phyloP scores from a whole-genome alignment of 2,888 invertebrate species.

The Tuta absoluta region DNA sequence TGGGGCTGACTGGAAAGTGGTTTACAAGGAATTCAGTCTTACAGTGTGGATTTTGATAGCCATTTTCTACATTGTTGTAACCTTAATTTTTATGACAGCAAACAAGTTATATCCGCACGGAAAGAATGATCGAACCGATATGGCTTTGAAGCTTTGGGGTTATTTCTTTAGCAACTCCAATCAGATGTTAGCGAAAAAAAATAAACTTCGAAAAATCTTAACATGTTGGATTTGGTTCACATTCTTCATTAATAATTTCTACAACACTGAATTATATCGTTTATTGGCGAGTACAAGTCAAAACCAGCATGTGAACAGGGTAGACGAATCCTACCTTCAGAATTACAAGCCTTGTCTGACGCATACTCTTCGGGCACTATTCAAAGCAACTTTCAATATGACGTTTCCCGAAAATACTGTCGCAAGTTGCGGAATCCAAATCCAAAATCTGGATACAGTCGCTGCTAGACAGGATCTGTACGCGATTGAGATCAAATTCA shows the following conservation, averaged over 20 bases:
- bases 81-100: background rate
- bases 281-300: conserved; percentile 26
- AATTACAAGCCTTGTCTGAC: conserved; percentile 24
- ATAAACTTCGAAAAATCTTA: conserved; percentile 27
- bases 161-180: conserved; percentile 31
- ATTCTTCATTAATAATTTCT: conserved; percentile 33
- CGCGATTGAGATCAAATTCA: background rate
- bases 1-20: conserved; percentile 26
- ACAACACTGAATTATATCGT: conserved; percentile 35
- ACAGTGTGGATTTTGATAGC: conserved; percentile 22
- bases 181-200: conserved; percentile 23
- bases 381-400: background rate
- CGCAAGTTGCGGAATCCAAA: background rate
- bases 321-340: background rate
- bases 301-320: background rate
- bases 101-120: background rate
- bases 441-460: background rate
- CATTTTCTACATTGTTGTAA: background rate
- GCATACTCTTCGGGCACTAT: background rate
- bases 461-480: background rate
- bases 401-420: conserved; percentile 7
- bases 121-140: background rate
- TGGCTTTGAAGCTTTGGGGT: conserved; percentile 29
- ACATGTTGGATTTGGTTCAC: conserved; percentile 36
- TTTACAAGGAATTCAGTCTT: conserved; percentile 28